Base-by-base conservation (phyloP, 2,888 invertebrate genomes). In the Drosophila meridionalis region DNA sequence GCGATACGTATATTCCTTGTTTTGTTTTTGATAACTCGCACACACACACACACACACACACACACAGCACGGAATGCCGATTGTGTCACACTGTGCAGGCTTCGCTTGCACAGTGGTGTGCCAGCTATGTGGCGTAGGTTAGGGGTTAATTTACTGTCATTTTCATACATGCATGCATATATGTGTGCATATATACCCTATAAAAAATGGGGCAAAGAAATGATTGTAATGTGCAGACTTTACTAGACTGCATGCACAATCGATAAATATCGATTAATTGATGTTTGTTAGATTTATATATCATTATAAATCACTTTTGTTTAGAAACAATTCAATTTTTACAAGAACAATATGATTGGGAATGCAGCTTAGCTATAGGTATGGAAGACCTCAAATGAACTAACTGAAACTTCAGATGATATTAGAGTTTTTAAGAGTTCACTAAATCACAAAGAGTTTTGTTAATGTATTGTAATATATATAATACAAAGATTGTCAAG, bases 51-150 rank as follows among this genome's bases (percentile, higher is more conserved):
- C 20, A 20, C 20, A 20, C 71, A 56, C 61, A 34, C 34, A 34
- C 34, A 34, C 34, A 34, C 3, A 9, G 26, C 48, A 59, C 43
- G 82, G 80, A 77, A 83, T 83, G 73, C 69, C 73, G 52, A 64
- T 65, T 74, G 69, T 69, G 73, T 40, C 62, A 57, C 79, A 66
- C 74, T 69, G 76, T 45, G 74, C 74, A 56, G 45, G 74, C 74
- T 62, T 73, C 65, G 61, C 47, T 47, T 57, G 45, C 50, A 75
- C 60, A 76, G 69, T 57, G 57, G 65, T 55, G 52, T 14, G 50
- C 12, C 47, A 12, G 47, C 47, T 28, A 28, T 12, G 70, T 81
- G 69, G 68, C 63, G 68, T 80, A 80, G 79, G 82, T 82, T 82
- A 64, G 77, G 77, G 77, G 80, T 79, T 69, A 52, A 69, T 68